Evolutionary conservation across 2,888 invertebrate species (phyloP), one percentile per base, ranked within the genome.

Genomic region (Itoplectis maculator): DNA sequence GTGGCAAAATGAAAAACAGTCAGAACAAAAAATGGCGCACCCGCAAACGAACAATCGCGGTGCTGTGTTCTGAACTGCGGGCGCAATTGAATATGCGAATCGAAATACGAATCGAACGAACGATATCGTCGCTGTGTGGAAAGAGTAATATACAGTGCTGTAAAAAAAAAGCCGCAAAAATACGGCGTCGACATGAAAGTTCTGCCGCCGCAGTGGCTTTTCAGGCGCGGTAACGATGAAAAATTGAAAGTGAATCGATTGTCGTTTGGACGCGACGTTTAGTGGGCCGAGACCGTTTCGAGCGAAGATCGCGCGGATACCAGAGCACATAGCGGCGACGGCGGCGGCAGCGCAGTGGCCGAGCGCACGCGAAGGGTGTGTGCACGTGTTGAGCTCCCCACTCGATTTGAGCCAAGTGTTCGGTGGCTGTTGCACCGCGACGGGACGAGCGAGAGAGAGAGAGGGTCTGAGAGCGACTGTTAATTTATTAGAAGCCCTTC

Each of bases 401-500:
- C 75, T 76, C 80, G 76, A 69, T 81, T 83, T 37, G 51, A 51
- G 54, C 54, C 76, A 59, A 47, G 29, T 23, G 29, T 42, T 51
- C 15, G 51, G 20, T 23, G 20, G 76, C 59, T 79, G 42, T 51
- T 40, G 6, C 13, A 35, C 54, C 47, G 47, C 37, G n/a, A 40
- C 59, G 59, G 42, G 45, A 54, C n/a, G n/a, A n/a, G n/a, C n/a
- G n/a, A n/a, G n/a, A 68, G 80, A 78, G 37, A 49, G 65, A 72
- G 69, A 61, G 47, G 42, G 49, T 72, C 69, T 65, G 65, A 72
- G 69, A 61, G 47, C 40, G 49, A 79, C 69, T 65, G 78, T 70
- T 78, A 76, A 76, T 76, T 76, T 66, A 76, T 76, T 76, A 37
- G 54, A 76, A 76, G 66, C 75, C 66, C 66, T 86, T 84, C 84